These are phyloP conservation scores for Drosophila santomea DNA, from an alignment of 1,140 invertebrate genomes.

Conservation along the genomic window DNA sequence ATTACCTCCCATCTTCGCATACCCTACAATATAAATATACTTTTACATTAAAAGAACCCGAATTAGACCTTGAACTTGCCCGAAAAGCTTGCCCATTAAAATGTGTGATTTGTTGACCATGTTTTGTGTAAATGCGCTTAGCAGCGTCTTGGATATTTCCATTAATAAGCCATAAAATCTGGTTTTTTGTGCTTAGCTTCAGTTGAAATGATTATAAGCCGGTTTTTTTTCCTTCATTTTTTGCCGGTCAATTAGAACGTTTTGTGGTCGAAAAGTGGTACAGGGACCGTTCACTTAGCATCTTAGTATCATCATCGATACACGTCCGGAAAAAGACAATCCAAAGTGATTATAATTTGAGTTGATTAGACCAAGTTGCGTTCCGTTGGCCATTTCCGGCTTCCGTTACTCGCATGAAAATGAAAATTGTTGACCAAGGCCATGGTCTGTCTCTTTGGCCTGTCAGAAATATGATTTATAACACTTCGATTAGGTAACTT, in stretches of 20 bases:
- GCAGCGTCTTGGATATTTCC: conserved; percentile 27
- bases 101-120: conserved; percentile 22
- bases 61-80: conserved; percentile 43
- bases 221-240: conserved; percentile 2
- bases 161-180: conserved; percentile 50
- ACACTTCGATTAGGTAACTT: conserved; percentile 13
- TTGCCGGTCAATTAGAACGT: conserved; percentile 24
- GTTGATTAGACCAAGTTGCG: conserved; percentile 49
- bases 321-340: conserved; percentile 43
- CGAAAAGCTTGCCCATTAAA: conserved; percentile 15
- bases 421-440: conserved; percentile 67
- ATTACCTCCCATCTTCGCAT: background rate
- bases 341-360: conserved; percentile 23
- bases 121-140: conserved; percentile 12
- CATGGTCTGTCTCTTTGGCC: background rate
- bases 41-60: background rate
- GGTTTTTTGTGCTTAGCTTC: conserved; percentile 24
- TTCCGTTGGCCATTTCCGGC: conserved; percentile 49
- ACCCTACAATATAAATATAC: background rate
- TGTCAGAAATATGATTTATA: conserved; percentile 65
- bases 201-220: conserved; percentile 1
- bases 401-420: conserved; percentile 65
- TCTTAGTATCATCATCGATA: conserved; percentile 6
- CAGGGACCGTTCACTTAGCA: conserved; percentile 57
- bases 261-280: conserved; percentile 11